These are phyloP conservation scores for Crocidura indochinensis DNA, from an alignment of 2,797 vertebrate genomes.

Conservation along the genomic window DNA sequence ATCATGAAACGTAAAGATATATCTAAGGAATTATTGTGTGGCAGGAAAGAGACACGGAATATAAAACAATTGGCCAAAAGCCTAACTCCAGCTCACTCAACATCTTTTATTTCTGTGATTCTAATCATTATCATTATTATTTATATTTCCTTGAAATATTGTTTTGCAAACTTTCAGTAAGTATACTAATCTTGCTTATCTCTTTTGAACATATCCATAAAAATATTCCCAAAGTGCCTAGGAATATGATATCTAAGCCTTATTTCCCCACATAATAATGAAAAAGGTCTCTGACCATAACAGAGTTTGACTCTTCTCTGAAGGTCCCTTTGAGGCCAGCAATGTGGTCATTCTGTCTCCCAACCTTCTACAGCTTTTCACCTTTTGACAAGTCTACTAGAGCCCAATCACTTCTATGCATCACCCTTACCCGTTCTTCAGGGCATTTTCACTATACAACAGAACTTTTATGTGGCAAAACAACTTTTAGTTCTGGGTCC, in stretches of 20 bases:
- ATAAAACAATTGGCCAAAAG: slow-evolving; percentile 20
- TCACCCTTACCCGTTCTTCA: background rate
- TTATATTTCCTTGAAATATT: slow-evolving; percentile 44
- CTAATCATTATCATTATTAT: slow-evolving; percentile 60
- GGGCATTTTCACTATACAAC: background rate
- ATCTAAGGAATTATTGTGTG: slow-evolving; percentile 57
- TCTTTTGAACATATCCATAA: background rate
- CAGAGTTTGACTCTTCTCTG: background rate
- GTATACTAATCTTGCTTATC: background rate
- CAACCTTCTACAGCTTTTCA: background rate
- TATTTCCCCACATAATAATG: background rate
- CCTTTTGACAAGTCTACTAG: background rate
- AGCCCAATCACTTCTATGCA: rapidly evolving
- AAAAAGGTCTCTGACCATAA: background rate
- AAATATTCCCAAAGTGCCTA: background rate
- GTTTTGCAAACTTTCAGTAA: background rate
- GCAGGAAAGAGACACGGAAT: slow-evolving; percentile 33
- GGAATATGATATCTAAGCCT: background rate
- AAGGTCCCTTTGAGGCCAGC: background rate
- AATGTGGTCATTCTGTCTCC: background rate
- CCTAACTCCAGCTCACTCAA: background rate
- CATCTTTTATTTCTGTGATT: slow-evolving; percentile 53
- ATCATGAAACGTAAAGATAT: slow-evolving; percentile 22
- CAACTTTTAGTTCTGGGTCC: background rate
- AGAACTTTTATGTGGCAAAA: background rate